phyloP scores from a whole-genome alignment of 2,888 invertebrate species.

The Rhynchonema sp. region DNA sequence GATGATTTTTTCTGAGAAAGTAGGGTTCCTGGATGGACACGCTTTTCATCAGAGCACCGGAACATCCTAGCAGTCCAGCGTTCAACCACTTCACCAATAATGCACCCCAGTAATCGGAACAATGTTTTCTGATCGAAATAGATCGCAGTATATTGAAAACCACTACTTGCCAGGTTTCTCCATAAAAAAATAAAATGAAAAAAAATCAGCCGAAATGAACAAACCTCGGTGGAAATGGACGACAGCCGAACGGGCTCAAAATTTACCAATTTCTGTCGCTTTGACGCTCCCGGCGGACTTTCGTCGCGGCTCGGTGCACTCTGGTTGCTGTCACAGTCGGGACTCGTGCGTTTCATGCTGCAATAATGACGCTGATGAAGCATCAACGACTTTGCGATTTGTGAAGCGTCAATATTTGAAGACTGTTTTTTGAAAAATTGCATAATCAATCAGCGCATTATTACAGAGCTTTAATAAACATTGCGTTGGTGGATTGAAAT shows the following conservation, averaged over 20 bases:
- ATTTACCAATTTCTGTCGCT: conserved; percentile 12
- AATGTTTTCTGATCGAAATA: background rate
- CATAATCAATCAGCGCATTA: too few species aligned
- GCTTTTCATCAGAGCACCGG: background rate
- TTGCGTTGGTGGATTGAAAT: too few species aligned
- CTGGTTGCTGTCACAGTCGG: conserved; percentile 1
- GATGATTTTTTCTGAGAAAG: background rate
- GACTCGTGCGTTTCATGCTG: conserved; percentile 2
- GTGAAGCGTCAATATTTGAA: too few species aligned
- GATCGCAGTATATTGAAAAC: background rate
- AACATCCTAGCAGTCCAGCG: background rate
- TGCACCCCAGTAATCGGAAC: too few species aligned
- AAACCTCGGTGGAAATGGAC: conserved; percentile 17
- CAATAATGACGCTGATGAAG: too few species aligned
- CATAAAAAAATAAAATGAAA: background rate
- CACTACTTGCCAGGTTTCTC: background rate
- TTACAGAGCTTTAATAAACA: too few species aligned
- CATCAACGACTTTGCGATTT: too few species aligned
- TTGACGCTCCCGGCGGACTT: conserved; percentile 8
- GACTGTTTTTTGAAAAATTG: too few species aligned
- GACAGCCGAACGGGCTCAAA: conserved; percentile 22
- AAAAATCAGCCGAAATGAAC: background rate
- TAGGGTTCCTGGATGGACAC: background rate
- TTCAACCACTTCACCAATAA: background rate
- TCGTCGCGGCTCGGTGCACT: background rate